Percentiles rank a stretch among this genome's conserved stretches.
phyloP scores from a whole-genome alignment of 2,797 vertebrate genomes.

The Trachurus trachurus region DNA sequence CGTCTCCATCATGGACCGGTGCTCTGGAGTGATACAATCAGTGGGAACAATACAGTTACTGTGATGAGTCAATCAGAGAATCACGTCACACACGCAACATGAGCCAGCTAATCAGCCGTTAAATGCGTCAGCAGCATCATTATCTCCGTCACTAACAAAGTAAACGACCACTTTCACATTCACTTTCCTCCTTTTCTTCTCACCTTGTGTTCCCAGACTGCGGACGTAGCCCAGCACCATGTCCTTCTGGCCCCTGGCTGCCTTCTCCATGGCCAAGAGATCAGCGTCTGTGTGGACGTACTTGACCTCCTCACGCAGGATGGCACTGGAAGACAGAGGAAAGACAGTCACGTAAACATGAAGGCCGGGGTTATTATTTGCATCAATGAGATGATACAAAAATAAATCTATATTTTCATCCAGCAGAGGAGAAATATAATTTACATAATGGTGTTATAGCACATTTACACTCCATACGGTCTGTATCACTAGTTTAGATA shows the following conservation, averaged over 20 bases:
- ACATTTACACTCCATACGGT: neutral
- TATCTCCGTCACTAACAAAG: neutral
- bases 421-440: neutral
- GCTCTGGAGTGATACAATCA: slow-evolving; percentile 79
- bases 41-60: slow-evolving; percentile 10
- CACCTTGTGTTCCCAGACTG: slow-evolving; percentile 94
- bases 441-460: neutral
- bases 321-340: slow-evolving; percentile 80
- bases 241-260: slow-evolving; percentile 87
- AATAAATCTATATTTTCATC: no score
- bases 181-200: neutral
- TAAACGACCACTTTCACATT: neutral
- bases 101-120: neutral
- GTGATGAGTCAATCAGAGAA: neutral
- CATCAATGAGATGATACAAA: neutral
- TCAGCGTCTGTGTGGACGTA: slow-evolving; percentile 89
- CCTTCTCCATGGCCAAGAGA: slow-evolving; percentile 88
- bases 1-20: slow-evolving; percentile 95
- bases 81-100: neutral
- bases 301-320: slow-evolving; percentile 95
- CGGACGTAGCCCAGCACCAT: slow-evolving; percentile 90
- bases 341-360: neutral
- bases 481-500: neutral
- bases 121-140: neutral
- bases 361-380: neutral